phyloP scores from a whole-genome alignment of 2,113 vertebrate genomes.

The Lepidothrix coronata region DNA sequence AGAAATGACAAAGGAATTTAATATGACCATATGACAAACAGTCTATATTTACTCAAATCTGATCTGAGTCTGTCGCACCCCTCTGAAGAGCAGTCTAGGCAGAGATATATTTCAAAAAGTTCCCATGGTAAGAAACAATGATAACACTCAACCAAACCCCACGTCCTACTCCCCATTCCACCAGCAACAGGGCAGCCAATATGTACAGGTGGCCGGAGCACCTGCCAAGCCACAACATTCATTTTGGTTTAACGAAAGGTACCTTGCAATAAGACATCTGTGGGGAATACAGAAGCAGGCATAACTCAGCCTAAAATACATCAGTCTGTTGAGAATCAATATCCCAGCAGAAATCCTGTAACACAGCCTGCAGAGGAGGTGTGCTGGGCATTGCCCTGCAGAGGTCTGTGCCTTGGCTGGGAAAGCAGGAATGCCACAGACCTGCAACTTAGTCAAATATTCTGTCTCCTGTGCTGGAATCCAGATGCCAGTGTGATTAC shows the following conservation, averaged over 20 bases:
- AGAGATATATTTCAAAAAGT: background rate
- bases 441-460: background rate
- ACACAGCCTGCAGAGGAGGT: background rate
- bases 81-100: background rate
- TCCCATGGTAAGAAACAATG: background rate
- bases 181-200: background rate
- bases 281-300: background rate
- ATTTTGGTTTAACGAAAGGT: background rate
- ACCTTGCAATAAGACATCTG: background rate
- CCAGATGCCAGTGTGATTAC: background rate
- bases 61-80: background rate
- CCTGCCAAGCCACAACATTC: background rate
- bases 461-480: background rate
- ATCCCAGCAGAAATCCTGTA: background rate
- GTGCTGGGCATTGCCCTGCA: accelerated
- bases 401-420: background rate
- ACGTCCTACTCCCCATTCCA: accelerated
- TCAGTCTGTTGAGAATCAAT: background rate
- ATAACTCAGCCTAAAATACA: background rate
- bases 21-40: background rate
- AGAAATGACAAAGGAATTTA: background rate
- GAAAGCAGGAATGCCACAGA: background rate
- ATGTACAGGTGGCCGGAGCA: background rate
- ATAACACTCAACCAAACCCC: background rate
- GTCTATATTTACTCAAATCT: background rate